Base-by-base conservation (phyloP, 2,113 vertebrate species). In the Cephalopterus ornatus region DNA sequence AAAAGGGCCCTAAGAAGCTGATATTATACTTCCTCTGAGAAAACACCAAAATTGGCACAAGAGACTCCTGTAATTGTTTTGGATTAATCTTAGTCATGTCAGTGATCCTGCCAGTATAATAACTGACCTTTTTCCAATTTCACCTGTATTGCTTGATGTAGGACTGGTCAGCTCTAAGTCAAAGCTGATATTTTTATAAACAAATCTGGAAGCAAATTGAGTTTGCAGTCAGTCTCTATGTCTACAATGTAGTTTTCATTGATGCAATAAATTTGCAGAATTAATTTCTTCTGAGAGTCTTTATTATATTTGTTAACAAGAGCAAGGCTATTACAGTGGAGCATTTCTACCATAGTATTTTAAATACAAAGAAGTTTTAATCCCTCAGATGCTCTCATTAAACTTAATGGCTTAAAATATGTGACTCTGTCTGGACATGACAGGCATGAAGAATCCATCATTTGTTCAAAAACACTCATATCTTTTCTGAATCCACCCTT, bases 241-340 rank as follows among this genome's bases (percentile, higher is more conserved):
- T 76, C 93, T 70, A 30, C 97, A 97, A 97, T 86, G 41, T 14
- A 89, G 62, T 97, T 98, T 97, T 86, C 95, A 94, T 90, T 93
- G 93, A 97, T 96, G 79, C 23, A 12, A 18, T 62, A 95, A 95
- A 87, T 92, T 78, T 52, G 28, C 65, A 78, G 73, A 95, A 96
- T 61, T n/a, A 79, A 62, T 42, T 88, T 68, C 55, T 95, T 93
- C 87, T 66, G 58, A 85, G 62, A 62, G 22, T 72, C 58, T 89
- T 93, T 96, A 85, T 67, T 53, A 33, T 79, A 47, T 95, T 93
- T 93, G 85, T 52, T 66, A 87, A 87, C 91, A 91, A 94, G 83
- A 75, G 65, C 37, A 39, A 81, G 42, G n/a, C 52, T 37, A n/a
- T 88, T 63, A 39, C 80, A 81, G 21, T 27, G 56, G 70, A 88